Evolutionary conservation across 2,113 vertebrate species (phyloP), one percentile per base, ranked within the genome.

Genomic region (Pseudorectes ferrugineus): DNA sequence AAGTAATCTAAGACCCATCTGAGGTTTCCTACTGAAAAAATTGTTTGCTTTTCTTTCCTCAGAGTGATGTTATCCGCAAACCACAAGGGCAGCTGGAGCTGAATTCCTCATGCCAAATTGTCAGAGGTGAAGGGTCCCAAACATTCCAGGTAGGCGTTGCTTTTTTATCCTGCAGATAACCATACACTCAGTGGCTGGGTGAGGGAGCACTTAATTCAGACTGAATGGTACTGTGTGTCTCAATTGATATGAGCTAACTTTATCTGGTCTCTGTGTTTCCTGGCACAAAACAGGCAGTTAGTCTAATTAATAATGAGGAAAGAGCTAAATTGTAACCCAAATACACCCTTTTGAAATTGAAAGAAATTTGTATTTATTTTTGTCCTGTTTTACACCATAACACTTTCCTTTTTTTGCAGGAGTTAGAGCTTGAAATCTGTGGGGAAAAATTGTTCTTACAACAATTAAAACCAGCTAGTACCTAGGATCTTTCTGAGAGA

Each of bases 61-160:
- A 99, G 99, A 99, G 98, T 52, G 99, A 99, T 5, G 98, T 99
- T 82, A 99, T 99, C 97, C 96, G 97, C 94, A 99, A 99, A 93
- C 98, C 99, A 71, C 98, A 98, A 95, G 99, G 99, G 73, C 98
- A 98, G 97, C 98, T 99, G 79, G 98, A 99, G 95, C 97, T 99
- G 81, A 98, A 98, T 97, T 98, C 98, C 3, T 98, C 97, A 0
- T 99, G 98, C 93, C 97, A 98, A 45, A 98, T 99, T 46, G 85
- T 98, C 25, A 98, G 98, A 36, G 98, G 98, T 78, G 99, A 99
- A 92, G 98, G 98, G 86, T 98, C 98, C 1, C 98, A 99, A 87
- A 99, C 98, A 2, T 99, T 99, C 97, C 99, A 99, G 95, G 99
- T 99, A 61, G 97, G 97, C 3, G 0, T 68, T 92, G 46, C 28